Conservation (phyloP, 2,113 vertebrate genomes). For the Myiopsitta monachus region DNA sequence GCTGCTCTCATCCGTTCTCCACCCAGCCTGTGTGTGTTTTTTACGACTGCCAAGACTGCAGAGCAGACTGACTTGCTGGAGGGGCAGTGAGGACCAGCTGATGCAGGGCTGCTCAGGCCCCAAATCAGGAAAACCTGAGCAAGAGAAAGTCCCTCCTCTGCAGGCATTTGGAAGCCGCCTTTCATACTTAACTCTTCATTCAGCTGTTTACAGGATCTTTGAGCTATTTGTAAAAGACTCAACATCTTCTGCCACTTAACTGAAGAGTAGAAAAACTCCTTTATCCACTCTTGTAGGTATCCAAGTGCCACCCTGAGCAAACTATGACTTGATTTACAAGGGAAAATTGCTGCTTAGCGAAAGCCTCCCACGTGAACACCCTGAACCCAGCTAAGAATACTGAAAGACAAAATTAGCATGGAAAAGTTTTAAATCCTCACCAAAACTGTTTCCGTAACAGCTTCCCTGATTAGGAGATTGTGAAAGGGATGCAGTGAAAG, state of each 20-base stretch:
- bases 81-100: neutral
- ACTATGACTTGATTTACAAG: fast-evolving
- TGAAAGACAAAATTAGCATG: neutral
- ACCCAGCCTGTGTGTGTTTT: neutral
- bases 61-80: neutral
- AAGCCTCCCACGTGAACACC: neutral
- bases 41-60: neutral
- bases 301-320: neutral
- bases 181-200: neutral
- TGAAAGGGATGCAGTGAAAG: neutral
- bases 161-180: neutral
- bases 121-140: neutral
- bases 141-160: neutral
- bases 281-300: neutral
- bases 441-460: neutral
- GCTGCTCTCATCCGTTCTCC: neutral
- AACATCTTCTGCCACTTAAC: neutral
- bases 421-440: neutral
- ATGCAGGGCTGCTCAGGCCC: neutral
- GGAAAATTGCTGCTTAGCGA: neutral
- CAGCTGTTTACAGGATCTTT: neutral
- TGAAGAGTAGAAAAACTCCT: neutral
- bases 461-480: fast-evolving
- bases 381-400: neutral
- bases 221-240: neutral